These are phyloP conservation scores for Buceros bicornis DNA, from an alignment of 2,797 vertebrate species.

Conservation along the genomic window DNA sequence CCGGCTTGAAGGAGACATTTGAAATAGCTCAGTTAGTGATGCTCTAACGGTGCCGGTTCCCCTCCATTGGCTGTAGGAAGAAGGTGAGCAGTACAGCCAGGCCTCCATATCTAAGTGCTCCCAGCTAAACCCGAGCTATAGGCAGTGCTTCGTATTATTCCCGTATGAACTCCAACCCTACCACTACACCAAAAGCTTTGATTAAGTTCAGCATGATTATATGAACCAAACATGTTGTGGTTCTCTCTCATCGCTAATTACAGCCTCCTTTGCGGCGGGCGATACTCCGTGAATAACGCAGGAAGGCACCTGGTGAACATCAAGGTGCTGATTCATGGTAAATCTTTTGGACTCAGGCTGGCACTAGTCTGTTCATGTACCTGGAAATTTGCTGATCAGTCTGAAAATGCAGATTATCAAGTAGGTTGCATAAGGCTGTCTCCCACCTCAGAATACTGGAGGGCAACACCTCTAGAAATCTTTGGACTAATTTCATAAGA, in stretches of 20 bases:
- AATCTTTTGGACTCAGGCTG: conserved; percentile 59
- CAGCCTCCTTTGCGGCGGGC: conserved; percentile 19
- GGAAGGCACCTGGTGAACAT: conserved; percentile 65
- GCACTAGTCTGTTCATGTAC: conserved; percentile 68
- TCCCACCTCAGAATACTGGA: conserved; percentile 40
- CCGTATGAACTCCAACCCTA: background rate
- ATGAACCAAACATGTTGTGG: conserved; percentile 22
- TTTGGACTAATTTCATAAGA: background rate
- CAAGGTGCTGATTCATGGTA: conserved; percentile 73
- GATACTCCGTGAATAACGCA: conserved; percentile 57
- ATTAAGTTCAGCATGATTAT: conserved; percentile 24
- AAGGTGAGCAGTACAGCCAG: background rate
- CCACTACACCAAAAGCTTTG: conserved; percentile 19
- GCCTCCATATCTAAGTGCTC: background rate
- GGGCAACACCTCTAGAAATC: background rate
- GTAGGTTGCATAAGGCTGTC: conserved; percentile 42
- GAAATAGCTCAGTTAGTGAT: background rate
- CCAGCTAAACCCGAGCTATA: conserved; percentile 27
- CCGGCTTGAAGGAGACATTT: background rate
- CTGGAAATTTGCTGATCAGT: conserved; percentile 65
- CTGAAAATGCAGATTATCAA: conserved; percentile 56
- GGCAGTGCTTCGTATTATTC: background rate
- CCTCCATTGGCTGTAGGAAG: background rate
- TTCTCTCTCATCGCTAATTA: conserved; percentile 58
- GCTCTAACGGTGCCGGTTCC: background rate